Evolutionary conservation across 2,797 vertebrate genomes (phyloP), one percentile per base, ranked within the genome.

Genomic region (Odontamblyopus rebecca): DNA sequence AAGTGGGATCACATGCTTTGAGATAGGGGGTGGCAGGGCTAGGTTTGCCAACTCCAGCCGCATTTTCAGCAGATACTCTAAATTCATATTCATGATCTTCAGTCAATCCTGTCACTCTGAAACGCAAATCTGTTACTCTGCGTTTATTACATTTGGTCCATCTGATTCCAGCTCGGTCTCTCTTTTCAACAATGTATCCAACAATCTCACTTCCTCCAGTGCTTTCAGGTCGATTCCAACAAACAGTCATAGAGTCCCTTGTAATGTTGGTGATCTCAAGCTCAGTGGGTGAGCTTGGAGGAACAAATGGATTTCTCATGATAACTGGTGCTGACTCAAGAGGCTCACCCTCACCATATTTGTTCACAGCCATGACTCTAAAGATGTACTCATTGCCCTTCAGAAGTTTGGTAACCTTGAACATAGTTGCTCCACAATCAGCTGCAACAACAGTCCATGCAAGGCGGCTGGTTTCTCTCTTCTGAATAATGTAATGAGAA

Each of bases 61-160:
- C 95, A 93, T 99, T 99, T 93, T 99, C 98, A 91, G 98, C 97
- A 88, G 97, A 96, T 78, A 99, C 87, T 85, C 94, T 96, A 87
- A 98, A 99, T 92, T 99, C 98, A 87, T 99, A 99, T 79, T 99
- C 97, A 86, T 99, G 98, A 74, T 97, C 98, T 88, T 97, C 96
- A 83, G 96, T 95, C 81, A 99, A 89, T 68, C 96, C 97, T 72
- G 95, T 98, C 68, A 96, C 96, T 93, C 98, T 96, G 78, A 99
- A 96, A 72, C 98, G 94, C 79, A 99, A 88, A 85, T 99, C 98
- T 85, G 96, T 99, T 81, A 99, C 94, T 85, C 96, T 95, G 61
- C 96, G 97, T 90, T 99, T 99, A 90, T 97, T 99, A 88, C 97
- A 99, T 90, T 99, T 99, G 78, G 97, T 95, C 98, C 98, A 99